Conservation (phyloP, 2,888 invertebrate species). For the Eristalis tenax region DNA sequence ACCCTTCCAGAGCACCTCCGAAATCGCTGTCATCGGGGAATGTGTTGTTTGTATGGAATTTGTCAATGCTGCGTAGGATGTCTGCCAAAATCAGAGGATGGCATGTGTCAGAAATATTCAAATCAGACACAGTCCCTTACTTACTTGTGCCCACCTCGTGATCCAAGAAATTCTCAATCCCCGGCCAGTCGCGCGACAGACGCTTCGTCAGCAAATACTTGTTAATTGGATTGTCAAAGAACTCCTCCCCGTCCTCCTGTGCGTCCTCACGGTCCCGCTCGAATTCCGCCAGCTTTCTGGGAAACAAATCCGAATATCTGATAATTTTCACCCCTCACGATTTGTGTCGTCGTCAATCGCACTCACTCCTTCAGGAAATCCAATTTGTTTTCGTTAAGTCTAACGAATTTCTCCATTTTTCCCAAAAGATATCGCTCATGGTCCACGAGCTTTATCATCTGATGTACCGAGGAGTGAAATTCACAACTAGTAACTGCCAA, state of each 20-base stretch:
- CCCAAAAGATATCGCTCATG: constrained; percentile 75
- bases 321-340: neutral
- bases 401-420: constrained; percentile 76
- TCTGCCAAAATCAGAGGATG: constrained; percentile 61
- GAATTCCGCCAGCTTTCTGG: constrained; percentile 86
- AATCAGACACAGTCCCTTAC: constrained; percentile 42
- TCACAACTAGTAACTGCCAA: constrained; percentile 70
- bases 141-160: constrained; percentile 75
- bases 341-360: neutral
- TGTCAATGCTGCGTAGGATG: constrained; percentile 73
- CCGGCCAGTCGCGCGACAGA: constrained; percentile 83
- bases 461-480: constrained; percentile 76
- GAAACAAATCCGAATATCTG: constrained; percentile 43
- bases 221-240: constrained; percentile 94
- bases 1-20: constrained; percentile 95
- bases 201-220: constrained; percentile 95
- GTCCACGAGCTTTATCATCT: constrained; percentile 75
- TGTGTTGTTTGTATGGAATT: constrained; percentile 37
- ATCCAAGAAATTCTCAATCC: constrained; percentile 76
- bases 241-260: constrained; percentile 87
- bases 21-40: constrained; percentile 92
- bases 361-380: constrained; percentile 77
- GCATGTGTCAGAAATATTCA: neutral
- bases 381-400: constrained; percentile 77
- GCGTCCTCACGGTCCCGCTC: constrained; percentile 88